Evolutionary conservation across 1,140 invertebrate genomes (phyloP), one percentile per base, ranked within the genome.

Genomic region (Trypoxylus dichotomus): DNA sequence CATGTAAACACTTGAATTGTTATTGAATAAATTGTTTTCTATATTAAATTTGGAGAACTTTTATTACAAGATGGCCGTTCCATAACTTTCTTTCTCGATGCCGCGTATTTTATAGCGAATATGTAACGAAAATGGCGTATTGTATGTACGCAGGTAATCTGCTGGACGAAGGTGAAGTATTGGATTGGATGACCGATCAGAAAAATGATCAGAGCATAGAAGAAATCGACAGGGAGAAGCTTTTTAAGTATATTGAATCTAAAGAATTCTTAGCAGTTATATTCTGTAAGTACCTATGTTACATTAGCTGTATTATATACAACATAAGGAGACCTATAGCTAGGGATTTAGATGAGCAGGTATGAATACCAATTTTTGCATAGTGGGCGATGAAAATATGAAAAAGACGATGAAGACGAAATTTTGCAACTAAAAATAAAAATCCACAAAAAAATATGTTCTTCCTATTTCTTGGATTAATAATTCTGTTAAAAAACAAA

Each of bases 141-240:
- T 74, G 29, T 74, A 21, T 74, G 37, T 74, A 41, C 37, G 83
- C 88, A 97, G 96, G 95, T 83, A 94, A 96, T 88, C 90, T 97
- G 79, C 88, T 93, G 79, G 94, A 95, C 83, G 95, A 96, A 86
- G 90, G 89, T 60, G 92, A 95, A 85, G 96, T 97, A 13, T 89
- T 97, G 75, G 92, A 95, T 76, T 98, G 96, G 96, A 95, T 97
- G 90, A 90, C 95, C 71, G 93, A 93, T 84, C 95, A 97, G 86
- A 96, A 97, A 85, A 95, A 94, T 86, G 96, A 97, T 85, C 94
- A 95, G 84, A 97, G 95, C 85, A 96, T 98, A 80, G 95, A 96
- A 87, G 94, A 96, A 83, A 95, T 98, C 76, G 92, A 96, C 83
- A 90, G 96, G 81, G 94, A 96, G 74, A 91, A 91, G 83, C 88